These are phyloP conservation scores for Oophaga sylvatica DNA, from an alignment of 2,797 vertebrate genomes.

Conservation along the genomic window DNA sequence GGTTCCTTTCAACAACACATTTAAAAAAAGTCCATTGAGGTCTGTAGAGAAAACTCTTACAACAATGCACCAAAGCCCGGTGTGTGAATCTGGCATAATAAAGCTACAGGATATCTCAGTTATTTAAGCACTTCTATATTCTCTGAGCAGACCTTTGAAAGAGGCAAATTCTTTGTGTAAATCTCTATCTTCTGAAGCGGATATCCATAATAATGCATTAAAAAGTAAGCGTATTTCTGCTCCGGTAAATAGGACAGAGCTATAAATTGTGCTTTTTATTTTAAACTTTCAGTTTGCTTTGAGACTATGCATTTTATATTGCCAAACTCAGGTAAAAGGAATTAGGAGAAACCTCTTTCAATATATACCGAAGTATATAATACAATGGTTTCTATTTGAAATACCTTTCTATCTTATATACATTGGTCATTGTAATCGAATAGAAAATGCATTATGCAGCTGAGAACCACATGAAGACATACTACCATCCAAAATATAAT, in stretches of 20 bases:
- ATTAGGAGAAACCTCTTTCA: constrained; percentile 25
- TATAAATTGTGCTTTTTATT: constrained; percentile 19
- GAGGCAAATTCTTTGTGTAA: background rate
- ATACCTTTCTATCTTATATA: background rate
- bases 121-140: background rate
- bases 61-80: too few relatives aligned
- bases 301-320: constrained; percentile 26
- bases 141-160: background rate
- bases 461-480: background rate
- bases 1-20: too few relatives aligned
- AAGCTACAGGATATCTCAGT: too few relatives aligned
- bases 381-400: constrained; percentile 20
- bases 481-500: background rate
- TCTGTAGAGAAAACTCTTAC: too few relatives aligned
- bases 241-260: background rate
- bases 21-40: too few relatives aligned
- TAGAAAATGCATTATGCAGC: background rate
- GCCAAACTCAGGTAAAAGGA: background rate
- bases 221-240: constrained; percentile 20
- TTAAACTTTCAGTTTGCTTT: constrained; percentile 33
- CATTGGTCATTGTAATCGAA: background rate
- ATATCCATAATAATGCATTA: constrained; percentile 24
- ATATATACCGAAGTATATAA: background rate
- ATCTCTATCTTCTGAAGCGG: background rate
- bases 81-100: too few relatives aligned